Base-by-base conservation (phyloP, 2,888 invertebrate species). In the Athrips mouffetella region DNA sequence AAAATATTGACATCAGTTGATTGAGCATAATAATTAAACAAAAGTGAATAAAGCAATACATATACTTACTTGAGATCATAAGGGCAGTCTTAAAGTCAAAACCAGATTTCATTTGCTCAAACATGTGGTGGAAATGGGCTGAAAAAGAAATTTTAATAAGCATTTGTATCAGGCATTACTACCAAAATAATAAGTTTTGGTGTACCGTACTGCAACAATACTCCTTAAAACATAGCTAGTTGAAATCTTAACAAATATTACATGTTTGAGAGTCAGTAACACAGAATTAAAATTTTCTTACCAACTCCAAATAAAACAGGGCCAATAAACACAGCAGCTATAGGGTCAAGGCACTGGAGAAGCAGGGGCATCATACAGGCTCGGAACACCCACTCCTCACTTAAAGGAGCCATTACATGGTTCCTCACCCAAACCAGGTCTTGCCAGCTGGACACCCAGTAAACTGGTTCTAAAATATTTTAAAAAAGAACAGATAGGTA, bases 301-400 rank as follows among this genome's bases (percentile, higher is more conserved):
- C 94, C 94, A 57, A 96, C 92, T 37, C 98, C 98, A 86, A 98
- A 98, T 63, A 98, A 95, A 16, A 98, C 73, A 1, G 98, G 97
- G 57, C 95, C 95, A 54, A 96, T 89, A 63, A 97, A 93, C 39
- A 98, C 92, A 16, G 96, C 94, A 50, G 90, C 91, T 25, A 91
- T 77, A 0, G 94, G 94, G 20, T 91, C 84, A 62, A 96, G 92
- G 69, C 95, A 94, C 69, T 97, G 96, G 58, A 97, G 80, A 33
- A 98, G 87, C 31, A 98, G 76, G 3, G 98, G 97, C 81, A 98
- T 89, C 96, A 98, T 98, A 70, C 98, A 98, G 1, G 97, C 96
- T 58, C 98, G 90, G 81, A 97, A 98, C 5, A 97, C 96, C 89
- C 98, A 96, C 78, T 98, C 98, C 80, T 98, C 98, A 49, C 97